Evolutionary conservation across 35 echinoderm and acorn worm species (phyloP).

Genomic region (Apostichopus parvimensis): DNA sequence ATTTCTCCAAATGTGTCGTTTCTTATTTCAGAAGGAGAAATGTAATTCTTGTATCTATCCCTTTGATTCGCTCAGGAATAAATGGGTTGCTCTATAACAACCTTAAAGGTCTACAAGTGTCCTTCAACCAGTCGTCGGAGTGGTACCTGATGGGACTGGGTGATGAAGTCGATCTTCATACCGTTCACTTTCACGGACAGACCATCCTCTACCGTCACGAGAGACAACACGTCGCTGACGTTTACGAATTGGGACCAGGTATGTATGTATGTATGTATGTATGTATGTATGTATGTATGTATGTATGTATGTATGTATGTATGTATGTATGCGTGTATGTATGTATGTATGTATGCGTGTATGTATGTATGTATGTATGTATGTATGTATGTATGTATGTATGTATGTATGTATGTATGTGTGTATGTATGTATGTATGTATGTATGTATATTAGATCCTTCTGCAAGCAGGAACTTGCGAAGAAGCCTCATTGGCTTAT

Average conservation of each 20-base stretch:
- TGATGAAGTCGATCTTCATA: constrained; percentile 79
- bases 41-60: no score
- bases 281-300: no score
- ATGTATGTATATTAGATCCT: no score
- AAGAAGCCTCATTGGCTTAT: no score
- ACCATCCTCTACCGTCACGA: constrained; percentile 59
- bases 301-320: not conserved
- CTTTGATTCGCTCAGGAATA: constrained; percentile 52
- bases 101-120: constrained; percentile 68
- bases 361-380: not conserved
- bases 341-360: not conserved
- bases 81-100: constrained; percentile 87
- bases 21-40: no score
- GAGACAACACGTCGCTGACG: constrained; percentile 55
- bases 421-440: no score
- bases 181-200: constrained; percentile 95
- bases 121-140: constrained; percentile 49
- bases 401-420: not conserved
- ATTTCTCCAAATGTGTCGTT: no score
- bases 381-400: not conserved
- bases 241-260: constrained; percentile 63
- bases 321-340: no score
- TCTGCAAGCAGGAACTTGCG: no score
- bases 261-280: not conserved
- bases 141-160: constrained; percentile 82